Conservation (phyloP, 1,140 invertebrate genomes). For the Zaprionus kolodkinae region DNA sequence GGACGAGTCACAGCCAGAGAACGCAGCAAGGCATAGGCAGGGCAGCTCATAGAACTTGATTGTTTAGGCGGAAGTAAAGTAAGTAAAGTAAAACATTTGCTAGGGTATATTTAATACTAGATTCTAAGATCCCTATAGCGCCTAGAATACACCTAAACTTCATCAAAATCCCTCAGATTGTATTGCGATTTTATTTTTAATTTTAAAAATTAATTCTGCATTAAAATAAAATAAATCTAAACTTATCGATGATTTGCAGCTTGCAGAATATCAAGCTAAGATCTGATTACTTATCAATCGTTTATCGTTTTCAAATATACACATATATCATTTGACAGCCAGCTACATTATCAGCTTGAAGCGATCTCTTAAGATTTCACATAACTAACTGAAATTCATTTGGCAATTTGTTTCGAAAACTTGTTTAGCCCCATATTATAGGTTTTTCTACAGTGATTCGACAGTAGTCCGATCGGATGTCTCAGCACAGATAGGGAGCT, state of each 20-base stretch:
- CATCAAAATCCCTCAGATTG: too few relatives aligned
- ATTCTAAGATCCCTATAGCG: too few relatives aligned
- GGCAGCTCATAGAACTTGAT: neutral
- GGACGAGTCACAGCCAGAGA: neutral
- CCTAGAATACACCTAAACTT: too few relatives aligned
- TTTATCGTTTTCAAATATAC: neutral
- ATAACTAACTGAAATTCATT: slow-evolving; percentile 7
- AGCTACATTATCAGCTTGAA: neutral
- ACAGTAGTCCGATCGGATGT: slow-evolving; percentile 3
- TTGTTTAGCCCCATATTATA: neutral
- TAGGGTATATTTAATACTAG: too few relatives aligned
- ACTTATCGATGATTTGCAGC: neutral
- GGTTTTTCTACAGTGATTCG: neutral
- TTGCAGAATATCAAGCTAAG: neutral
- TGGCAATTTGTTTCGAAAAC: slow-evolving; percentile 10
- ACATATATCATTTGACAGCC: neutral
- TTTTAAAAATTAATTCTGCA: too few relatives aligned
- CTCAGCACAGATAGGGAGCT: neutral
- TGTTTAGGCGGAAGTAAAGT: neutral
- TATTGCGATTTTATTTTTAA: too few relatives aligned
- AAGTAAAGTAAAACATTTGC: too few relatives aligned
- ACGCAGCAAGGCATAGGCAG: neutral
- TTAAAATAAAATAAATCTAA: too few relatives aligned
- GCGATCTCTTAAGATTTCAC: neutral
- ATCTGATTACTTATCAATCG: neutral